Evolutionary conservation across 2,888 invertebrate genomes (phyloP).

Genomic region (Hypolimnas misippus): DNA sequence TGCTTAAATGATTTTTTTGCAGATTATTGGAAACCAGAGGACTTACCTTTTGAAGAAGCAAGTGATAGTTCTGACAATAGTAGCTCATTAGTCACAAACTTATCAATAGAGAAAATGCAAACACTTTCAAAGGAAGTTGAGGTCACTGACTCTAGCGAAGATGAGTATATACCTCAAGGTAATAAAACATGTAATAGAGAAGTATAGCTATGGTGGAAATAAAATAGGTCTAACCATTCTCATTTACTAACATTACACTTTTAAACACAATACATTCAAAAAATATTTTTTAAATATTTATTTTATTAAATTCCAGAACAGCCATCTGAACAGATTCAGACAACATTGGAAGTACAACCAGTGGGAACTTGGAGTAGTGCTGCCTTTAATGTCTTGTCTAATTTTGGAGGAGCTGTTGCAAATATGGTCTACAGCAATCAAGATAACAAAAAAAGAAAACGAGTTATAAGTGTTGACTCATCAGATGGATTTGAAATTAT

Average conservation of each 20-base stretch:
- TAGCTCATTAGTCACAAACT: slow-evolving; percentile 71
- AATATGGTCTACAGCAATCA: slow-evolving; percentile 64
- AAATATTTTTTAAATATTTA: too few species aligned
- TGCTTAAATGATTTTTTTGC: slow-evolving; percentile 38
- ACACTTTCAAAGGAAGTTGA: slow-evolving; percentile 69
- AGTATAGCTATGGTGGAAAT: background rate
- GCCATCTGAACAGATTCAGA: slow-evolving; percentile 60
- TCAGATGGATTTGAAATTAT: slow-evolving; percentile 81
- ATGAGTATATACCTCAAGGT: slow-evolving; percentile 78
- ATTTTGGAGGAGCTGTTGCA: slow-evolving; percentile 66
- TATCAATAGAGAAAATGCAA: slow-evolving; percentile 72
- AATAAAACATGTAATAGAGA: slow-evolving; percentile 26
- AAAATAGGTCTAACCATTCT: background rate
- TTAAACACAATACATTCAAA: background rate
- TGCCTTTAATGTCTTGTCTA: slow-evolving; percentile 70
- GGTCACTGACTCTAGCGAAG: slow-evolving; percentile 76
- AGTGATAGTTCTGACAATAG: slow-evolving; percentile 79
- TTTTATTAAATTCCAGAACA: slow-evolving; percentile 56
- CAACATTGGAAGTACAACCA: slow-evolving; percentile 65
- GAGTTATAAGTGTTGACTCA: slow-evolving; percentile 70
- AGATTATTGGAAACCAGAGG: slow-evolving; percentile 79
- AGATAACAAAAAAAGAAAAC: slow-evolving; percentile 59
- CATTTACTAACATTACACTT: background rate
- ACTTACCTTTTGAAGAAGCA: slow-evolving; percentile 68
- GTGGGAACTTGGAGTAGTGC: slow-evolving; percentile 64